Evolutionary conservation across 2,888 invertebrate genomes (phyloP), one percentile per base, ranked within the genome.

Genomic region (Cecidostiba fungosa): DNA sequence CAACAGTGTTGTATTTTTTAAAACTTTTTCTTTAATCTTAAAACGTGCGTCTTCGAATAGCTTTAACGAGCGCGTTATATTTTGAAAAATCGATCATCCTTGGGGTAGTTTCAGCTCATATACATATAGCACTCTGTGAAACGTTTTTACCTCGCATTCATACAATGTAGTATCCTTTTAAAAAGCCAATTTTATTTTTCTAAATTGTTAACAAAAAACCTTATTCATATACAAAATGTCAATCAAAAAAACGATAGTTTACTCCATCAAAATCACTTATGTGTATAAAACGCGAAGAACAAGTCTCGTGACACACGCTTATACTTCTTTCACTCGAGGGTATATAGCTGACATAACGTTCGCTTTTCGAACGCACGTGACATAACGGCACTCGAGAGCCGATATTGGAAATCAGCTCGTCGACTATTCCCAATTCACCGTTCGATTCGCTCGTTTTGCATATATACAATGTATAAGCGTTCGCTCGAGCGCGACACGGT

Each of bases 321-420:
- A 16, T 1, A 14, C n/a, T 54, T 54, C 54, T 54, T 54, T n/a
- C n/a, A 16, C 19, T 16, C 54, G 54, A n/a, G n/a, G 8, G 3
- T 16, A 4, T 16, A 4, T 59, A 5, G 23, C 54, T 59, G 54
- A 59, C 54, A 59, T 59, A 59, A 59, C 54, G 8, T 8, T 54
- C 19, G 54, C 6, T 54, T 54, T 59, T 59, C 54, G 54, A 59
- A 59, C 54, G n/a, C n/a, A 19, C 54, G 54, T 59, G 54, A 59
- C 54, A 59, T 59, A 59, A 59, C 54, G 54, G 54, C 8, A 23
- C 54, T 19, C n/a, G 23, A 59, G n/a, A 59, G 54, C 4, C n/a
- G n/a, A n/a, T 59, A 59, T 59, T 59, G 54, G 23, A 59, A 59
- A 59, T n/a, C n/a, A 8, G n/a, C 54, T 59, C 54, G n/a, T n/a